Evolutionary conservation across 2,797 vertebrate species (phyloP).

Genomic region (Helicolenus hilgendorfi): DNA sequence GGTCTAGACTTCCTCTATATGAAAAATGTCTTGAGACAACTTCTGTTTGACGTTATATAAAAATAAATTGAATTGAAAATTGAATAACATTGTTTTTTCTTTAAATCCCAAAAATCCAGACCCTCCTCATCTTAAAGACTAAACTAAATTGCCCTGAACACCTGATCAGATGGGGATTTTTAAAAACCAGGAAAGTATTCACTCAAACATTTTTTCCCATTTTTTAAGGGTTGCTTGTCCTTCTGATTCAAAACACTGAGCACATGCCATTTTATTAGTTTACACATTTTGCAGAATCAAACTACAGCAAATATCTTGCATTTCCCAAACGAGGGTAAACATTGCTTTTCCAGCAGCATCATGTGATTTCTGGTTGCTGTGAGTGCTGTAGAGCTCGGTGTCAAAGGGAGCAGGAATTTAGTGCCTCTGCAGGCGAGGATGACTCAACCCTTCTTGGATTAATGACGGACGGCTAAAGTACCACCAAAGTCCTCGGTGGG

Average conservation of each 20-base stretch:
- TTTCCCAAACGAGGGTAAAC: conserved; percentile 53
- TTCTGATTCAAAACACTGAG: neutral
- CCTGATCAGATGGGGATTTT: neutral
- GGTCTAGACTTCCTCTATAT: no score
- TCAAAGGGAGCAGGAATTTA: conserved; percentile 74
- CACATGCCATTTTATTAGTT: conserved; percentile 7
- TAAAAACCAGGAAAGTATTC: neutral
- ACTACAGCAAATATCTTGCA: conserved; percentile 17
- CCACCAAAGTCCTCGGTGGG: conserved; percentile 75
- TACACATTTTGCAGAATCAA: neutral
- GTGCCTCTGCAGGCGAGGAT: conserved; percentile 78
- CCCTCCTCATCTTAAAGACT: no score
- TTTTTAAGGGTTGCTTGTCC: neutral
- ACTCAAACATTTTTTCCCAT: neutral
- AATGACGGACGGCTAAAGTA: conserved; percentile 81
- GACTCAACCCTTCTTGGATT: conserved; percentile 82
- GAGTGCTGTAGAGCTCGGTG: conserved; percentile 51
- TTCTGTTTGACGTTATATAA: no score
- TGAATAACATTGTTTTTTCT: neutral
- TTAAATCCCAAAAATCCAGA: neutral
- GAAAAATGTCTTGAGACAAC: no score
- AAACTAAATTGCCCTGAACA: neutral
- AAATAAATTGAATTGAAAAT: neutral
- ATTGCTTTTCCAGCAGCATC: conserved; percentile 26
- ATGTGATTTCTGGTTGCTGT: conserved; percentile 59